Evolutionary conservation across 2,888 invertebrate species (phyloP), one percentile per base, ranked within the genome.

Genomic region (Mactromeris polynyma): DNA sequence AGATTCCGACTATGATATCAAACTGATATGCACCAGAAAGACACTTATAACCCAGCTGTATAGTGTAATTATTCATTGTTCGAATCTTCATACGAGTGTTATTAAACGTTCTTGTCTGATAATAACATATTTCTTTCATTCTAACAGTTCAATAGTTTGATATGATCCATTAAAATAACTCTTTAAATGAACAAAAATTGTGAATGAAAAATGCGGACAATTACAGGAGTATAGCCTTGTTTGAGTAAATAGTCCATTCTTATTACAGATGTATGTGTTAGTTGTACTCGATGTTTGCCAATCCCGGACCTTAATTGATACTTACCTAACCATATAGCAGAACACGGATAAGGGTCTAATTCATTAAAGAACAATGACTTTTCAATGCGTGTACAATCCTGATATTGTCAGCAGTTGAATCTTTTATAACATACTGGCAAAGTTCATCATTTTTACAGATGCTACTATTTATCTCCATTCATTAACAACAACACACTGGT

Each of bases 291-390:
- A 7, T 26, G 58, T 64, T 64, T 64, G 58, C 26, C 6, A n/a
- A 64, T 64, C 58, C 7, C 26, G 6, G 1, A 26, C 26, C 26
- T 26, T 64, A 64, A 64, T 64, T 64, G 26, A 26, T 64, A 64
- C 58, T 9, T 64, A 26, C 58, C 26, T 9, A 2, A 9, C n/a
- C 58, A n/a, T 7, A 26, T 26, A 26, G 26, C 9, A 26, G 26
- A 64, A 21, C 26, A 26, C 21, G 2, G 1, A 64, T 26, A 64
- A 64, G 58, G 58, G 58, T 21, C 58, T 26, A 9, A 64, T 64
- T 64, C 58, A 64, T 64, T 64, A 64, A 64, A 4, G 58, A 9
- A 64, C 58, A 64, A n/a, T 64, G 58, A n/a, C n/a, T n/a, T 64
- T 64, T 64, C 26, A 26, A n/a, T 64, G 26, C n/a, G 51, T 26